Evolutionary conservation across 2,797 vertebrate genomes (phyloP), one percentile per base, ranked within the genome.

Genomic region (Emys orbicularis): DNA sequence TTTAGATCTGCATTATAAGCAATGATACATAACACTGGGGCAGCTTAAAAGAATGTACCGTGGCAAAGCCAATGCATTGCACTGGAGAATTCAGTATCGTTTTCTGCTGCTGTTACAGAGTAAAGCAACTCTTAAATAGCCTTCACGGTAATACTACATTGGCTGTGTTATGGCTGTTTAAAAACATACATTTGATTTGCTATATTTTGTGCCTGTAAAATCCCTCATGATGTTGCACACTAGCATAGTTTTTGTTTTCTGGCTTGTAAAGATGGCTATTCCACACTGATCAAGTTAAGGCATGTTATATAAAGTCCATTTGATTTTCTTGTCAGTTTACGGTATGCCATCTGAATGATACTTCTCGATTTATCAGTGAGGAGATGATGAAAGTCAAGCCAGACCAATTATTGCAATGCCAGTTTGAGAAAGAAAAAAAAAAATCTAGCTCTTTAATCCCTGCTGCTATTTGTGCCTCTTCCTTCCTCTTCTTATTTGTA

Each of bases 201-300:
- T 84, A 90, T 90, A 79, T 0, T 1, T 79, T 59, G 2, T 61
- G 15, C 31, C 86, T 82, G 68, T 93, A 90, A 94, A 77, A 65
- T 84, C 85, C 79, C 37, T 29, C 0, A 0, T 29, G 85, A 88
- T 87, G 65, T 25, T 91, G 86, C 57, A 89, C 54, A 86, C 57
- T 74, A 87, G 74, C 49, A 89, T 2, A 94, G 89, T 81, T 83
- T 53, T 90, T 37, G 12, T 27, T 52, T 83, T 50, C 82, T 88
- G 92, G 84, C 79, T 85, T 68, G 10, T 61, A 91, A 96, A 92
- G 84, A 89, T 54, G 81, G 87, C 86, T 95, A 87, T 91, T 95
- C 94, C 93, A 83, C 34, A 31, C 59, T 84, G 83, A 31, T 65
- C 86, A 89, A 79, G 59, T 29, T 92, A 95, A 93, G 88, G 9